Percentiles rank a stretch among this genome's conserved stretches.
Evolutionary conservation across 2,888 invertebrate genomes (phyloP).

Genomic region (Endotricha flammealis): DNA sequence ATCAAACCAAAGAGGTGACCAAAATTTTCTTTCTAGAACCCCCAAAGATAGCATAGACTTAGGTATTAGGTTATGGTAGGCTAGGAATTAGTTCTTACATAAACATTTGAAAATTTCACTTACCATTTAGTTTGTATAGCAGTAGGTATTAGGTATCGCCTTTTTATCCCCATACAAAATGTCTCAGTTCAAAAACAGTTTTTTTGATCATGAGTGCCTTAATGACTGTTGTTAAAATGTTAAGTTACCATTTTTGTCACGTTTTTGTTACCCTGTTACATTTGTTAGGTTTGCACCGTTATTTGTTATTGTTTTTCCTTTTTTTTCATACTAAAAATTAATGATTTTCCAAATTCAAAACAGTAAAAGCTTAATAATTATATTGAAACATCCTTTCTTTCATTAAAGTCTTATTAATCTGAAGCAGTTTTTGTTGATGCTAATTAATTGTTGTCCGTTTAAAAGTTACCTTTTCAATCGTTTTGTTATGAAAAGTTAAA

Average conservation of each 20-base stretch:
- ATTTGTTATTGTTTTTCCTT: constrained; percentile 26
- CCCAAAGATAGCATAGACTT: constrained; percentile 54
- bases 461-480: too few relatives aligned
- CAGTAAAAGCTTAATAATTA: too few relatives aligned
- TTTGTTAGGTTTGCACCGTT: constrained; percentile 25
- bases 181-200: constrained; percentile 14
- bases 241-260: constrained; percentile 43
- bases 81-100: not conserved
- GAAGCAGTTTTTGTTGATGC: too few relatives aligned
- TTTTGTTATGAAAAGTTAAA: not conserved
- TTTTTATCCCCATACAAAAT: too few relatives aligned
- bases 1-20: constrained; percentile 31
- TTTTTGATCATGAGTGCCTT: constrained; percentile 46
- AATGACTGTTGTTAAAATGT: constrained; percentile 61
- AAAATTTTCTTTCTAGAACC: constrained; percentile 33
- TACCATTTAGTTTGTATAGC: not conserved
- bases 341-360: too few relatives aligned
- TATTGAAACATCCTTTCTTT: too few relatives aligned
- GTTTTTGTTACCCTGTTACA: constrained; percentile 41
- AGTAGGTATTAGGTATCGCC: constrained; percentile 15
- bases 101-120: not conserved
- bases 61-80: constrained; percentile 12
- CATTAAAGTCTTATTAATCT: too few relatives aligned
- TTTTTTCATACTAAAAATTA: too few relatives aligned
- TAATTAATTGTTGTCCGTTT: too few relatives aligned